A percentile compares a stretch with the other conserved stretches of the same genome.
Conservation (phyloP, 2,888 invertebrate species). For the Hydrotaea diabolus region DNA sequence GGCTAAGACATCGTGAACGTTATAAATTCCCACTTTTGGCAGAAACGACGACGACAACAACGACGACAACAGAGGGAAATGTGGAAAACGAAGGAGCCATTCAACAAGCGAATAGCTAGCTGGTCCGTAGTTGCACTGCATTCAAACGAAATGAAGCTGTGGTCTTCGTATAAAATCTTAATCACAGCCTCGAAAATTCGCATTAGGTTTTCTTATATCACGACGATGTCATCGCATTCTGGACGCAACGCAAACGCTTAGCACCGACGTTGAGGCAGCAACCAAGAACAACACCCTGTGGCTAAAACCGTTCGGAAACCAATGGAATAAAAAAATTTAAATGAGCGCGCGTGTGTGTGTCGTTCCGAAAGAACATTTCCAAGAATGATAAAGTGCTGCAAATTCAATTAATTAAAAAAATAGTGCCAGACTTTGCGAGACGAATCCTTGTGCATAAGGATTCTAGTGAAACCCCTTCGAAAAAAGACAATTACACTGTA, state of each 20-base stretch:
- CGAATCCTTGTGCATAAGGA: conserved; percentile 32
- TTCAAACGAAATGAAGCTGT: background rate
- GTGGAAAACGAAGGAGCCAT: background rate
- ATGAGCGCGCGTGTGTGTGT: conserved; percentile 22
- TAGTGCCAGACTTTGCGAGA: background rate
- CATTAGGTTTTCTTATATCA: conserved; percentile 80
- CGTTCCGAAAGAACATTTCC: background rate
- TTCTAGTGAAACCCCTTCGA: conserved; percentile 39
- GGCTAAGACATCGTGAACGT: conserved; percentile 36
- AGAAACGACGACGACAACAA: conserved; percentile 26
- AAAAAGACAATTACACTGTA: background rate
- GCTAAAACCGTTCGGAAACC: background rate
- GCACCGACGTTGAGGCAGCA: conserved; percentile 40
- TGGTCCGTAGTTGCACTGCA: conserved; percentile 18
- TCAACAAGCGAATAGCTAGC: background rate
- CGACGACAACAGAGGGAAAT: conserved; percentile 21
- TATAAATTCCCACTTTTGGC: conserved; percentile 54
- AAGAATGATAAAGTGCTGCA: conserved; percentile 16
- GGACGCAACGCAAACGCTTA: conserved; percentile 68
- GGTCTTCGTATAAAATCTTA: conserved; percentile 80
- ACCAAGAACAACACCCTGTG: background rate
- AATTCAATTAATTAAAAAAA: conserved; percentile 26
- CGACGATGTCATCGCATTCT: conserved; percentile 77
- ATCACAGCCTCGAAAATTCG: conserved; percentile 76
- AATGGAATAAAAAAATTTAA: background rate